Conservation (phyloP, 2,888 invertebrate species). For the Hyles lineata region DNA sequence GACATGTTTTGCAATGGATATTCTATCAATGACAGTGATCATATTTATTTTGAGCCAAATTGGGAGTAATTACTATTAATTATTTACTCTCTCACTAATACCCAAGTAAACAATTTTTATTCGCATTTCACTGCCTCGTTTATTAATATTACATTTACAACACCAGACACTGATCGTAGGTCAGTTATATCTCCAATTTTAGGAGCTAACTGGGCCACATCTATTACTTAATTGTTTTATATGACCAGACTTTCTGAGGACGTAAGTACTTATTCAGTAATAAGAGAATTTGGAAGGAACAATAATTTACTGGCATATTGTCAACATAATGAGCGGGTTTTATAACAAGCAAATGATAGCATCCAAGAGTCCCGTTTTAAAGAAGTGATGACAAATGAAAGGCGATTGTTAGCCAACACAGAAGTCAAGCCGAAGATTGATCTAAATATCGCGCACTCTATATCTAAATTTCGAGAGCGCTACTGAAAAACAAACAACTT, state of each 20-base stretch:
- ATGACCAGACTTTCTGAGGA: too few relatives aligned
- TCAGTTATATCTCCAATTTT: not conserved
- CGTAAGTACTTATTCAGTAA: not conserved
- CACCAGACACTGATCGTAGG: not conserved
- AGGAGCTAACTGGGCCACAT: not conserved
- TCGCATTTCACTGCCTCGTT: not conserved
- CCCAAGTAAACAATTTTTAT: too few relatives aligned
- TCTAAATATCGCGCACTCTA: too few relatives aligned
- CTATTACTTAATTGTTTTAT: not conserved
- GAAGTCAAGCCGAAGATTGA: not conserved
- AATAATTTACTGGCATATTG: not conserved
- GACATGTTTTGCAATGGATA: too few relatives aligned
- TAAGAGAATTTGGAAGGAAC: not conserved
- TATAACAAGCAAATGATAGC: not conserved
- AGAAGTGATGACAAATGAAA: conserved; percentile 2
- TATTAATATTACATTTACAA: not conserved
- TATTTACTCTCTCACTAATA: too few relatives aligned
- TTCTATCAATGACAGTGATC: too few relatives aligned
- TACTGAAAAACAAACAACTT: too few relatives aligned
- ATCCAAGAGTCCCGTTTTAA: not conserved
- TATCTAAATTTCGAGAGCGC: too few relatives aligned
- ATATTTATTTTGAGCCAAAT: too few relatives aligned
- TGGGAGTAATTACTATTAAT: too few relatives aligned
- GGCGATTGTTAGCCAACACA: not conserved
- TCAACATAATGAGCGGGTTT: not conserved